Conservation (phyloP, 2,797 vertebrate species). For the Coilia nasus region DNA sequence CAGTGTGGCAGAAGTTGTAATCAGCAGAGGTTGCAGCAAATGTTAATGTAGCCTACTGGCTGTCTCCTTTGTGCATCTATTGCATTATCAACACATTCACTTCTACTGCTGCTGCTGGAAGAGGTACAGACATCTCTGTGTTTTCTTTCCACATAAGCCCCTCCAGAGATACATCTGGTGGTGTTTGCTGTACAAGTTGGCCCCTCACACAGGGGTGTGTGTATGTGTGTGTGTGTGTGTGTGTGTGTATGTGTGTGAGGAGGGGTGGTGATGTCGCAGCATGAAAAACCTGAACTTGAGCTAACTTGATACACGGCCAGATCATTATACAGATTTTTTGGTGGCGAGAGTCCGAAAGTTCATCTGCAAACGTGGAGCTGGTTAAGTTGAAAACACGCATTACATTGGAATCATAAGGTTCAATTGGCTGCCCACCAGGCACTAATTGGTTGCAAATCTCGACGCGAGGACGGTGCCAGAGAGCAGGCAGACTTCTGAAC, state of each 20-base stretch:
- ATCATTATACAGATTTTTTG: conserved; percentile 1
- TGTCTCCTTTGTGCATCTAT: background rate
- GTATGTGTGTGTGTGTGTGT: no score
- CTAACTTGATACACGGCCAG: conserved; percentile 6
- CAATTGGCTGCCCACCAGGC: conserved; percentile 65
- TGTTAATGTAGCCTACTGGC: background rate
- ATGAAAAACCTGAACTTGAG: background rate
- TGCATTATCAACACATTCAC: background rate
- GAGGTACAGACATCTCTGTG: conserved; percentile 49
- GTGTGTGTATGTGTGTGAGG: background rate
- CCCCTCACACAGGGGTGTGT: background rate
- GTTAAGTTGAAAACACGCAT: conserved; percentile 72
- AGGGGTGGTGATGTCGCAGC: background rate
- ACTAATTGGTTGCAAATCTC: conserved; percentile 70
- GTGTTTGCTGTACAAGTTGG: conserved; percentile 27
- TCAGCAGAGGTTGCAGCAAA: background rate
- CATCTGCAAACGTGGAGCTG: conserved; percentile 41
- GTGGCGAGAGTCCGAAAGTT: background rate
- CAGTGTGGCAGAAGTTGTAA: background rate
- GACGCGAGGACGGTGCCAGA: conserved; percentile 40
- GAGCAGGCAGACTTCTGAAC: conserved; percentile 47
- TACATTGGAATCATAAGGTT: conserved; percentile 71
- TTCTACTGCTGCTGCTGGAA: conserved; percentile 47
- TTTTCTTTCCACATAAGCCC: conserved; percentile 34
- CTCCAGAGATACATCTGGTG: conserved; percentile 25